Evolutionary conservation across 1,140 invertebrate genomes (phyloP).

Genomic region (Manduca sexta): DNA sequence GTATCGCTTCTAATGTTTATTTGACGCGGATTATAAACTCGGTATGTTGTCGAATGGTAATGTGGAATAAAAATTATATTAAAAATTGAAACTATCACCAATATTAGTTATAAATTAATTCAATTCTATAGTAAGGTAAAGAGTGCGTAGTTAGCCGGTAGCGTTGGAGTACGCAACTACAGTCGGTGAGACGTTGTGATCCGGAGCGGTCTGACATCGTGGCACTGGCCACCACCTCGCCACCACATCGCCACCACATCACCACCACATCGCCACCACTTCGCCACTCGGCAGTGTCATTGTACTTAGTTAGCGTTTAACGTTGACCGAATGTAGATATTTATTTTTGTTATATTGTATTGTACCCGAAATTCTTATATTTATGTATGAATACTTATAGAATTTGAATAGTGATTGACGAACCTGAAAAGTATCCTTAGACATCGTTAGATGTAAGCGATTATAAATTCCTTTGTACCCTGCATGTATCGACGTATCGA

Average conservation of each 20-base stretch:
- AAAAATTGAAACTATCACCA: not conserved
- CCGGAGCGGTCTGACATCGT: too few relatives aligned
- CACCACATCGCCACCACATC: too few relatives aligned
- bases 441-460: slow-evolving; percentile 9
- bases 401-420: slow-evolving; percentile 35
- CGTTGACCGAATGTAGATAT: slow-evolving; percentile 71
- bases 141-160: not conserved
- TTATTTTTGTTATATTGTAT: slow-evolving; percentile 71
- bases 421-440: slow-evolving; percentile 11
- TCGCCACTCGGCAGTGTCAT: slow-evolving; percentile 27
- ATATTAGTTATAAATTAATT: too few relatives aligned
- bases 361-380: slow-evolving; percentile 68
- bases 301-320: slow-evolving; percentile 69
- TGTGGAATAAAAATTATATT: not conserved
- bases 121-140: not conserved
- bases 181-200: too few relatives aligned
- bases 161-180: not conserved
- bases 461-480: not conserved
- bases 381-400: slow-evolving; percentile 40
- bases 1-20: slow-evolving; percentile 48
- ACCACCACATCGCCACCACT: not conserved
- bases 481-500: too few relatives aligned
- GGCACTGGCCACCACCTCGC: too few relatives aligned
- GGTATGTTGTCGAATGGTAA: not conserved
- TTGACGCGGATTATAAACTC: slow-evolving; percentile 12